Evolutionary conservation across 1,140 invertebrate genomes (phyloP).

Genomic region (Semibalanus balanoides): DNA sequence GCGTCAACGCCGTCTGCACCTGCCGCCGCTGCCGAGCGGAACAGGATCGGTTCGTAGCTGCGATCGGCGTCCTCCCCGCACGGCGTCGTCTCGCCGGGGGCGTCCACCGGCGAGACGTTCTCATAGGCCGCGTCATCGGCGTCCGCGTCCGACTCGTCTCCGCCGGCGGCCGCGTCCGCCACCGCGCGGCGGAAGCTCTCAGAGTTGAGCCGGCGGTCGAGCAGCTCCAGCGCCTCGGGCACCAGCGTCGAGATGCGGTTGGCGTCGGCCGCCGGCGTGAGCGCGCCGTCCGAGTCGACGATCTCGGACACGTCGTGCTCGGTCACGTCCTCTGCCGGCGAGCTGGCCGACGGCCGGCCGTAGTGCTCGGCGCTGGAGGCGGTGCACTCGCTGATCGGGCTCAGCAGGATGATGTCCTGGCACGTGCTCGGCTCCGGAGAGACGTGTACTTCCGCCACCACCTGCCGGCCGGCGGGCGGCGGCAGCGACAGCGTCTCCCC

Average conservation of each 20-base stretch:
- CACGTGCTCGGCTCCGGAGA: not conserved
- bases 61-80: not conserved
- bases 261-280: not conserved
- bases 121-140: not conserved
- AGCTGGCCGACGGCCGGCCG: not conserved
- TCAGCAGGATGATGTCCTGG: conserved; percentile 1
- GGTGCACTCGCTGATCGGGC: not conserved
- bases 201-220: not conserved
- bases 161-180: conserved; percentile 9
- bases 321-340: not conserved
- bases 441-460: not conserved
- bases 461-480: not conserved
- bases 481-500: too few species aligned
- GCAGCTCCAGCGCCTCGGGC: not conserved
- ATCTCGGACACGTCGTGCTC: not conserved
- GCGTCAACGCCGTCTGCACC: not conserved
- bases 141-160: not conserved
- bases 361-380: not conserved
- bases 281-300: not conserved
- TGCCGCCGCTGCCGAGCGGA: not conserved
- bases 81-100: not conserved
- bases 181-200: not conserved
- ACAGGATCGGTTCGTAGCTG: not conserved
- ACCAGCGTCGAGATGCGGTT: not conserved
- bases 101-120: not conserved